Evolutionary conservation across 2,888 invertebrate species (phyloP), one percentile per base, ranked within the genome.

Genomic region (Dastarcus helophoroides): DNA sequence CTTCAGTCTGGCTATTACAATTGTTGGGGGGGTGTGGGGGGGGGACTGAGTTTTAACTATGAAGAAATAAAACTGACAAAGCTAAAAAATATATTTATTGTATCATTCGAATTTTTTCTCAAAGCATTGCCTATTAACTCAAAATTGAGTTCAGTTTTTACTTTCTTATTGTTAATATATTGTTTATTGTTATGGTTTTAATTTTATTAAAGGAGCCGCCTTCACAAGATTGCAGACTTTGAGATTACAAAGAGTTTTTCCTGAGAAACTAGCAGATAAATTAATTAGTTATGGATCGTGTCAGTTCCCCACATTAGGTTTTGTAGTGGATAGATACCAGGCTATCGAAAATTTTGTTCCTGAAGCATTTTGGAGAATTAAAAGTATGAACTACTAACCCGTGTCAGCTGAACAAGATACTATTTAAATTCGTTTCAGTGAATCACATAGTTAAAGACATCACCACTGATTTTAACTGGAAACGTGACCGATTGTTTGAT

Each of bases 251-350:
- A 76, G 76, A 49, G 73, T 80, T 6, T 89, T 89, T 53, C 86
- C 86, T 0, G 63, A 64, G 19, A 73, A 72, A 43, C 65, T 88
- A 29, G 69, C 76, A 0, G 73, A 85, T 32, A 79, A 81, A 55
- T 58, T 95, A 2, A 82, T 99, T 26, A 97, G 95, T 60, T 99
- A 99, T 58, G 98, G 98, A 2, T 93, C 91, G 35, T 99, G 98
- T 54, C 98, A 99, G 62, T 97, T 99, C 60, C 98, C 98, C 3
- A 99, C 98, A 0, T 66, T 99, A n/a, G 98, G 98, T 2, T 99
- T 99, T 71, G 95, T 99, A n/a, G 97, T 94, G 0, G 94, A 98
- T 59, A 71, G 98, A 29, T 97, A 85, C 56, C 79, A 90, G 53
- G 88, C 90, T 13, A 80, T 91, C 26, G 81, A 91, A 56, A 77